phyloP scores from a whole-genome alignment of 1,140 invertebrate genomes.

The Arctopsyche grandis region DNA sequence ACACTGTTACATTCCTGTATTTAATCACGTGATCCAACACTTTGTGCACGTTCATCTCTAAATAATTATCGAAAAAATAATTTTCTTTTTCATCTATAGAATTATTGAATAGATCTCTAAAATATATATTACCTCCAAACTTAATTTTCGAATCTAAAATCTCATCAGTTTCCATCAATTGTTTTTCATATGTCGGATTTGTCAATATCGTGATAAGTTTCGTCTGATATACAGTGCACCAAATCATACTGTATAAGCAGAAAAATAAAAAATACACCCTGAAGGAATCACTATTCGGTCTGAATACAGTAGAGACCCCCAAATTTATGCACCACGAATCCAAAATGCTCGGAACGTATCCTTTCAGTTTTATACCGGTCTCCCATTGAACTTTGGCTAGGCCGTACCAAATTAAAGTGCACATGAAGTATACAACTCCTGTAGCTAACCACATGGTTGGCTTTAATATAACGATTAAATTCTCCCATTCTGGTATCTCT shows the following conservation, averaged over 20 bases:
- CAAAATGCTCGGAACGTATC: constrained; percentile 37
- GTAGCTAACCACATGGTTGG: constrained; percentile 47
- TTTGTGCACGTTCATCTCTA: constrained; percentile 47
- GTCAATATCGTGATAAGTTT: constrained; percentile 50
- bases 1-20: constrained; percentile 47
- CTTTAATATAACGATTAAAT: constrained; percentile 42
- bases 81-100: constrained; percentile 48
- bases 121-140: constrained; percentile 51
- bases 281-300: constrained; percentile 46
- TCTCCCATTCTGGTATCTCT: constrained; percentile 50
- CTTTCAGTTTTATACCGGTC: constrained; percentile 45
- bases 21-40: constrained; percentile 49
- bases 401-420: constrained; percentile 48
- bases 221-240: constrained; percentile 49
- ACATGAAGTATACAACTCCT: constrained; percentile 35
- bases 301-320: constrained; percentile 37
- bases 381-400: constrained; percentile 41
- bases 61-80: constrained; percentile 44
- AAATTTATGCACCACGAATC: constrained; percentile 47
- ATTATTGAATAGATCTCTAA: constrained; percentile 49
- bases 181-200: constrained; percentile 47
- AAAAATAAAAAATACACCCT: constrained; percentile 48
- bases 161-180: constrained; percentile 44
- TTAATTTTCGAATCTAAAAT: constrained; percentile 42
- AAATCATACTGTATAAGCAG: constrained; percentile 50